A percentile compares a stretch with the other conserved stretches of the same genome.
Evolutionary conservation across 1,140 invertebrate species (phyloP).

Genomic region (Drosophila trapezifrons): DNA sequence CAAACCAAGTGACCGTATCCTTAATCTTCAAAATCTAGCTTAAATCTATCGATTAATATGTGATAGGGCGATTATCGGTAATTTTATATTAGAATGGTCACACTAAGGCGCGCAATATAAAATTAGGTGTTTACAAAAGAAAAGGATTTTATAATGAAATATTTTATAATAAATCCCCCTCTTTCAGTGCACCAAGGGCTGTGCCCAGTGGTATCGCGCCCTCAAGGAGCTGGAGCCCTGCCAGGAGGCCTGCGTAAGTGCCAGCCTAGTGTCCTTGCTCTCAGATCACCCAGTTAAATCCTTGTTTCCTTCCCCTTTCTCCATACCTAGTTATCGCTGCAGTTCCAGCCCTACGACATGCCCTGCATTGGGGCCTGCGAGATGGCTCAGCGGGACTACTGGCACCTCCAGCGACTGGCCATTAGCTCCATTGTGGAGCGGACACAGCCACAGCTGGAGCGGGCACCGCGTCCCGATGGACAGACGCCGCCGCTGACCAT

Average conservation of each 20-base stretch:
- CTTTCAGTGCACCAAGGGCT: slow-evolving; percentile 88
- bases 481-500: slow-evolving; percentile 86
- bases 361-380: slow-evolving; percentile 85
- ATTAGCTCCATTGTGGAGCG: slow-evolving; percentile 54
- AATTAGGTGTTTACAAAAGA: no score
- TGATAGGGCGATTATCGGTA: no score
- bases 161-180: no score
- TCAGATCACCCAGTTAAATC: no score
- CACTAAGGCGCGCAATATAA: no score
- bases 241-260: slow-evolving; percentile 90
- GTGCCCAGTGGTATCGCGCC: slow-evolving; percentile 88
- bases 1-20: no score
- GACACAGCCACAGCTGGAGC: slow-evolving; percentile 61
- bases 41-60: no score
- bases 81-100: no score
- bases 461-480: slow-evolving; percentile 25
- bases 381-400: slow-evolving; percentile 70
- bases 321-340: slow-evolving; percentile 89
- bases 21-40: no score
- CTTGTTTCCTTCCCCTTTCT: no score
- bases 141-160: no score
- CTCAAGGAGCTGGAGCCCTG: slow-evolving; percentile 87
- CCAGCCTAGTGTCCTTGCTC: slow-evolving; percentile 10
- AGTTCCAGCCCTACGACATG: slow-evolving; percentile 89
- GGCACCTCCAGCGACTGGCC: slow-evolving; percentile 67